phyloP scores from a whole-genome alignment of 1,140 invertebrate genomes.

The Caenorhabditis tropicalis region DNA sequence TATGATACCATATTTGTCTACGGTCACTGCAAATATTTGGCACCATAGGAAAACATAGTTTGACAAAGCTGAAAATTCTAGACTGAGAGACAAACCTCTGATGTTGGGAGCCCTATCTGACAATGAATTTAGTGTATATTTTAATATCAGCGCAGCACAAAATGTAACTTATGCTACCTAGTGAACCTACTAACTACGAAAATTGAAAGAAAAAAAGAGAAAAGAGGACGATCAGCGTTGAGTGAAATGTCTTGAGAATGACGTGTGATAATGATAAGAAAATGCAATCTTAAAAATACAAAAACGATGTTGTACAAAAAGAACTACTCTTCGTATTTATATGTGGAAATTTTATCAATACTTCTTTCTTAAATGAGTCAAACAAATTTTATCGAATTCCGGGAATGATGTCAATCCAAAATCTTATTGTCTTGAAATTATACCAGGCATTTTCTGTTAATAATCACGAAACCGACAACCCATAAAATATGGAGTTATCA shows the following conservation, averaged over 20 bases:
- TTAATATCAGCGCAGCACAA: too few relatives aligned
- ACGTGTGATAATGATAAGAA: slow-evolving; percentile 18
- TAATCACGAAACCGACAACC: too few relatives aligned
- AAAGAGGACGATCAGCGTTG: too few relatives aligned
- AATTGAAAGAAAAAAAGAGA: neutral
- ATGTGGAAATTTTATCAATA: neutral
- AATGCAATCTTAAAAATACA: neutral
- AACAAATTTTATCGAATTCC: neutral
- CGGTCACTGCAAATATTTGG: neutral
- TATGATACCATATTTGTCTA: slow-evolving; percentile 12
- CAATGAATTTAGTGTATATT: too few relatives aligned
- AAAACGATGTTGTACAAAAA: neutral
- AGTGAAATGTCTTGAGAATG: neutral
- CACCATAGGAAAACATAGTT: neutral
- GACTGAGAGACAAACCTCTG: neutral
- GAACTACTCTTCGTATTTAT: neutral
- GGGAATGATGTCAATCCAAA: neutral
- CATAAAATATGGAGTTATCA: too few relatives aligned
- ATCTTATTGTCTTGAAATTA: too few relatives aligned
- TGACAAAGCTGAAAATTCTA: neutral
- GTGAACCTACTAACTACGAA: too few relatives aligned
- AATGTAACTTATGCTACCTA: too few relatives aligned
- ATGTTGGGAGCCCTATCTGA: too few relatives aligned
- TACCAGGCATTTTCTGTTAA: too few relatives aligned
- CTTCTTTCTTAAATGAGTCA: neutral